phyloP scores from a whole-genome alignment of 2,888 invertebrate genomes.

The Macrosiphum euphorbiae region DNA sequence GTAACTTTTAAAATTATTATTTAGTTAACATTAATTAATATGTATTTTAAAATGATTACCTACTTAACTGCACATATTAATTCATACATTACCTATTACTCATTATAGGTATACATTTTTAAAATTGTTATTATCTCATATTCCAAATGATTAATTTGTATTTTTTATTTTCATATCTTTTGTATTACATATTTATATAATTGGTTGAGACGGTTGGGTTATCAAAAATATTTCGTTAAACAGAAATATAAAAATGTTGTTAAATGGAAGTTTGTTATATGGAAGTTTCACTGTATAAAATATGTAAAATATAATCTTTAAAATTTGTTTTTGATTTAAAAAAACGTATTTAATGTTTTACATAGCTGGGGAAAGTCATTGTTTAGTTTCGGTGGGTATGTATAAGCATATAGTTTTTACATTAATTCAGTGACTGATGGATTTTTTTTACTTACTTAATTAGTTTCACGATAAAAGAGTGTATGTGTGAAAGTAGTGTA shows the following conservation, averaged over 20 bases:
- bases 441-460: slow-evolving; percentile 34
- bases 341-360: background rate
- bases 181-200: too few species aligned
- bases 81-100: too few species aligned
- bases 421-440: background rate
- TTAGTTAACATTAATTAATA: background rate
- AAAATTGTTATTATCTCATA: too few species aligned
- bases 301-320: too few species aligned
- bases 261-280: too few species aligned
- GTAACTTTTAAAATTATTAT: background rate
- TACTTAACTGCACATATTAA: background rate
- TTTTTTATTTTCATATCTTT: too few species aligned
- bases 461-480: slow-evolving; percentile 30
- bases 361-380: background rate
- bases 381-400: background rate
- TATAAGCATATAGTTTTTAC: background rate
- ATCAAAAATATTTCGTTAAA: too few species aligned
- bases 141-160: too few species aligned
- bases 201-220: too few species aligned
- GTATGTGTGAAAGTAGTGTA: slow-evolving; percentile 38
- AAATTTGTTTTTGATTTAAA: background rate
- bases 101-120: too few species aligned
- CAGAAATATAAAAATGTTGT: too few species aligned
- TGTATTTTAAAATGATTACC: background rate
- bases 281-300: too few species aligned